Base-by-base conservation (phyloP, 64 coral and sea anemone genomes). In the Montipora foliosa region DNA sequence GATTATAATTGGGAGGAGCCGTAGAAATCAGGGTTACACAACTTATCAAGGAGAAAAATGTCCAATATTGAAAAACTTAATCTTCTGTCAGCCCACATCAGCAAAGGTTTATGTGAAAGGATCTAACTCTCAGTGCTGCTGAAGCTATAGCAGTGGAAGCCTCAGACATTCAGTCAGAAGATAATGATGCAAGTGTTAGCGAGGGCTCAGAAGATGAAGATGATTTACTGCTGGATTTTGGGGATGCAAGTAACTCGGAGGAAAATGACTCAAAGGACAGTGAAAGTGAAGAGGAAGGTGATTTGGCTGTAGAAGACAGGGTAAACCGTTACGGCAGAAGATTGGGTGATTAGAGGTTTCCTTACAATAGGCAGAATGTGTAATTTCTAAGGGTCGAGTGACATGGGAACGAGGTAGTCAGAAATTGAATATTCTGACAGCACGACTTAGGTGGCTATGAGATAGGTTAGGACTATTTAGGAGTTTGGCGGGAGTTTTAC, bases 31-130 rank as follows among this genome's bases (percentile, higher is more conserved):
- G 29, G 29, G 29, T 37, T 37, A 37, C 19, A 86, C 82, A 86
- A 86, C 82, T 70, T 86, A 67, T 70, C 82, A 4, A 86, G 24
- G 61, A 86, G 61, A 68, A 86, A 86, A 86, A 86, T 86, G 82
- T 86, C 58, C 82, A 70, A 86, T 71, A 71, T 57, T 66, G 82
- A 86, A 86, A 86, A 67, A 86, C 82, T 86, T 69, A 70, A 86
- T 16, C 61, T 86, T 86, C 59, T 86, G 24, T 70, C 82, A 86
- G 82, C 57, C 24, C 58, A 66, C 58, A 86, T 86, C 58, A 86
- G 82, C 58, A 57, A 57, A 57, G 53, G 53, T 57, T 57, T 57
- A 71, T 87, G 67, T 87, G 47, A 87, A 87, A 87, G 15, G 67
- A 87, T 87, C 61, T 87, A 64, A 87, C 84, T 72, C 20, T 87